Base-by-base conservation (phyloP, 2,797 vertebrate species). In the Agapornis canus region DNA sequence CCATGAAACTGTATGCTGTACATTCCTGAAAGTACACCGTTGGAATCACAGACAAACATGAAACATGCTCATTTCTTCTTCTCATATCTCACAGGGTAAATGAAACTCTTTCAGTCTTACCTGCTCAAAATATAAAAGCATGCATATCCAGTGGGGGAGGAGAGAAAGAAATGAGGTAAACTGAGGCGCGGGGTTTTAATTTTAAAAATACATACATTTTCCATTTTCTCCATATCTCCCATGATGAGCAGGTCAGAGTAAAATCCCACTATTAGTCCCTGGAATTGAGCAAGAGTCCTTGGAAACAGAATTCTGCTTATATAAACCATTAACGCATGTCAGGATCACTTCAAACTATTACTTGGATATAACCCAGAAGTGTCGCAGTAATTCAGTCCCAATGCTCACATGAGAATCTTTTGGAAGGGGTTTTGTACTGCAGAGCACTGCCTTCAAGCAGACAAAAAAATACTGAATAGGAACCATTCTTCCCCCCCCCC, bases 281-380 rank as follows among this genome's bases (percentile, higher is more conserved):
- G 48, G 81, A 92, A 95, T 13, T 81, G 77, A 95, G 90, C 49
- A 71, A 26, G 68, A 86, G 70, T 39, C 64, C 61, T 84, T 80
- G 89, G 89, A 91, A 93, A 84, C 77, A 86, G 60, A 90, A 90
- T 83, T 78, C 80, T 87, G 89, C 86, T 93, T 96, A 94, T 72
- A 86, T 94, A 96, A 96, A 94, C 56, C 84, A 82, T 87, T 90
- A 84, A 68, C 79, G 78, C 77, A 90, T 13, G 94, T 97, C 96
- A 95, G 90, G 91, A 92, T 96, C 91, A 85, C 86, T 97, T 93
- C 86, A 86, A 91, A 94, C 77, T 82, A 77, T 70, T 96, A 92
- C 83, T 73, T 96, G 90, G 94, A 91, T 94, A 82, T 96, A 96
- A 97, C 96, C 95, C 94, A 96, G 96, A 97, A 97, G 96, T 94